Conservation (phyloP, 2,888 invertebrate species). For the Pachymerium ferrugineum region DNA sequence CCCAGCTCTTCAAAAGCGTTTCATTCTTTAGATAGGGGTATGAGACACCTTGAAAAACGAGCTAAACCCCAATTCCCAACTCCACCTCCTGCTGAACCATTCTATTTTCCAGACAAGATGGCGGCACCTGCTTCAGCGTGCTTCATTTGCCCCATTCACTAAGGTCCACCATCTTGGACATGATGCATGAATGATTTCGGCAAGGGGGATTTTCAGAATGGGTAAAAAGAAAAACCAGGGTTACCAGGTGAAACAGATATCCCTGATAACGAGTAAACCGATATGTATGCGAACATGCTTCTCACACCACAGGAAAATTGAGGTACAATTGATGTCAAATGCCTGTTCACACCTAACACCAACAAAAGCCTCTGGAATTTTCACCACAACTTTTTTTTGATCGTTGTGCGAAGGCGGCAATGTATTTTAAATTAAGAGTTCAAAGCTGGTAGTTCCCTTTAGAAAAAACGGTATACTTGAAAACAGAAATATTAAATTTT, state of each 20-base stretch:
- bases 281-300: not conserved
- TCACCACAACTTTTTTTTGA: no score
- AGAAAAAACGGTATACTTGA: no score
- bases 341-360: conserved; percentile 8
- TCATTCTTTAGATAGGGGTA: not conserved
- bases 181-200: not conserved
- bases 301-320: not conserved
- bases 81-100: not conserved
- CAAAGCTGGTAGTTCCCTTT: no score
- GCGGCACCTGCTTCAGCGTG: not conserved
- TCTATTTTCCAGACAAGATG: not conserved
- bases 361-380: no score
- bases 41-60: not conserved
- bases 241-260: conserved; percentile 2
- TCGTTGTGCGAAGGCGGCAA: no score
- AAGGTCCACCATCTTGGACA: no score
- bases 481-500: no score
- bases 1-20: no score
- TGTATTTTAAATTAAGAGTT: no score
- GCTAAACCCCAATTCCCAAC: not conserved
- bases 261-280: not conserved
- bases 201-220: not conserved
- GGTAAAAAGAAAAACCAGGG: not conserved
- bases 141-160: conserved; percentile 11
- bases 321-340: conserved; percentile 10